A percentile compares a stretch with the other conserved stretches of the same genome.
Conservation (phyloP, 2,113 vertebrate genomes). For the Rhea pennata region DNA sequence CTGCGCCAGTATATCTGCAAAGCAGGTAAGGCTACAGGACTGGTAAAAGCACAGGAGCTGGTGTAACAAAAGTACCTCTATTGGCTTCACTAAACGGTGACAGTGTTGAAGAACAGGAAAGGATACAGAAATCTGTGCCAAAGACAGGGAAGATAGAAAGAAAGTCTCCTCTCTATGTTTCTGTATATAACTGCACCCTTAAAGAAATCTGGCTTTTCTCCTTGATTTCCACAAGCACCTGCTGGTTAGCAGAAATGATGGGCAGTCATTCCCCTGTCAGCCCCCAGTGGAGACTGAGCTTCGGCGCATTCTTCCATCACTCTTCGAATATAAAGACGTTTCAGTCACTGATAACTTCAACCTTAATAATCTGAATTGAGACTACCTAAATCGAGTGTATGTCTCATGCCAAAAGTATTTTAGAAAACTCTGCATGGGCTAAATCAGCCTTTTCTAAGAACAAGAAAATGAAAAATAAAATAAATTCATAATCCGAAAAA, state of each 20-base stretch:
- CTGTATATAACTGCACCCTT: neutral
- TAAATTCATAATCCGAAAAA: neutral
- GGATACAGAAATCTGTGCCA: no score
- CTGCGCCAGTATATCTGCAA: neutral
- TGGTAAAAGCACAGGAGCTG: neutral
- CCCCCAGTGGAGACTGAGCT: neutral
- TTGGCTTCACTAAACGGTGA: neutral
- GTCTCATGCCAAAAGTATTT: neutral
- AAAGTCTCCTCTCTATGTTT: neutral
- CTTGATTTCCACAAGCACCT: neutral
- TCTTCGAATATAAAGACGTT: rapidly evolving
- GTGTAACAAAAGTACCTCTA: neutral
- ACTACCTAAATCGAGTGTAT: neutral
- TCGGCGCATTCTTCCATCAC: rapidly evolving
- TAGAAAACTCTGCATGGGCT: neutral
- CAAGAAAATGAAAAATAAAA: neutral
- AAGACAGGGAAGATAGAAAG: neutral
- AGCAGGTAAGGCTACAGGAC: neutral
- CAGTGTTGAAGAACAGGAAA: neutral
- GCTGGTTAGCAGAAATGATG: neutral
- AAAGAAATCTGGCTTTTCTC: neutral
- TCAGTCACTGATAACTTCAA: neutral
- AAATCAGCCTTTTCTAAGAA: neutral
- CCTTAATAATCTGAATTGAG: neutral
- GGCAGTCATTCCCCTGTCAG: neutral